A percentile compares a stretch with the other conserved stretches of the same genome.
Conservation (phyloP, 2,888 invertebrate species). For the Ormyrus nitidulus region DNA sequence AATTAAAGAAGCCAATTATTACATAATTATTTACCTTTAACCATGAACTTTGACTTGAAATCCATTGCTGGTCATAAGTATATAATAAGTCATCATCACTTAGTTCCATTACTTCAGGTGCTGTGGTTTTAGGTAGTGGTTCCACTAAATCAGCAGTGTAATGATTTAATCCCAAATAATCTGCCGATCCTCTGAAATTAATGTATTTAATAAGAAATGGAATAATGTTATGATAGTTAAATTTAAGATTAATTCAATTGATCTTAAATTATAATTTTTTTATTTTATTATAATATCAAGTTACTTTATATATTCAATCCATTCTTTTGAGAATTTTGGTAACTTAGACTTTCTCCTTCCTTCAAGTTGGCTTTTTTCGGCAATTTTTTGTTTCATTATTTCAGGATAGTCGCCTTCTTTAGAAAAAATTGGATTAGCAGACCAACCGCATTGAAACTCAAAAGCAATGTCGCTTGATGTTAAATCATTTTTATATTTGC, state of each 20-base stretch:
- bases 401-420: constrained; percentile 77
- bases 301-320: constrained; percentile 78
- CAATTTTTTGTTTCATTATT: constrained; percentile 76
- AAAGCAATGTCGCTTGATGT: constrained; percentile 60
- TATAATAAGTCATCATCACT: constrained; percentile 18
- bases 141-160: constrained; percentile 63
- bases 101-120: neutral
- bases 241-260: neutral
- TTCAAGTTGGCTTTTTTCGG: constrained; percentile 73
- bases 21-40: constrained; percentile 19
- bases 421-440: constrained; percentile 76
- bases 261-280: neutral
- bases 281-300: neutral
- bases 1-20: neutral
- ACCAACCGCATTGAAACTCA: constrained; percentile 76
- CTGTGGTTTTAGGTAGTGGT: neutral
- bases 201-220: neutral
- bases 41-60: constrained; percentile 25
- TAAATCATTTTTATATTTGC: constrained; percentile 57
- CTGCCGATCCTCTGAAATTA: constrained; percentile 62
- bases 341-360: constrained; percentile 75
- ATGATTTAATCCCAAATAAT: constrained; percentile 69
- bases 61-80: constrained; percentile 15
- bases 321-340: constrained; percentile 76
- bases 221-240: neutral